Conservation (phyloP, 2,113 vertebrate genomes). For the Catharus fuscescens region DNA sequence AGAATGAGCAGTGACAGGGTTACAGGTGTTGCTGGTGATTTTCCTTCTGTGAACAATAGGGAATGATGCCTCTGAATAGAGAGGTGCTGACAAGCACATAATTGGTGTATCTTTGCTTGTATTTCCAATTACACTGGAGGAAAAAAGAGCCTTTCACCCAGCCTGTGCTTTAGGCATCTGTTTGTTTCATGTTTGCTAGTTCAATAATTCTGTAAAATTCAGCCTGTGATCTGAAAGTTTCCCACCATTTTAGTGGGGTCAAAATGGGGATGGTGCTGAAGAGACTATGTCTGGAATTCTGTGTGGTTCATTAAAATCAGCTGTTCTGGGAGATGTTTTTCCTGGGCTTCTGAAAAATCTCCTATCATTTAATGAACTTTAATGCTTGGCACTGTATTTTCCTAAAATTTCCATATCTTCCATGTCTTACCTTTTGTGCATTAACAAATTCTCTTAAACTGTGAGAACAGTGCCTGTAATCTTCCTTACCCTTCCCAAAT, state of each 20-base stretch:
- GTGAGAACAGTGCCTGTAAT: neutral
- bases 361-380: neutral
- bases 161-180: neutral
- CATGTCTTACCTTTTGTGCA: neutral
- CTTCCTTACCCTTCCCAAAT: neutral
- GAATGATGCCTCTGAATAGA: neutral
- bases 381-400: neutral
- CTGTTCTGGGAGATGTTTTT: neutral
- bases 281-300: neutral
- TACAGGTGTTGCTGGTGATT: constrained; percentile 9
- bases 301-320: neutral
- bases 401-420: neutral
- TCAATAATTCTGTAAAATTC: neutral
- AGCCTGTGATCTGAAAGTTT: neutral
- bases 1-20: neutral
- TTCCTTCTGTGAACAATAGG: neutral
- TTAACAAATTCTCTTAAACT: neutral
- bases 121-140: neutral
- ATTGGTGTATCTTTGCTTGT: neutral
- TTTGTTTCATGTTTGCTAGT: neutral
- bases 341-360: neutral
- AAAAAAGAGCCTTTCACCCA: neutral
- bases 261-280: neutral
- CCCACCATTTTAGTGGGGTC: neutral
- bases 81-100: neutral